A percentile compares a stretch with the other conserved stretches of the same genome.
Conservation (phyloP, 2,797 vertebrate genomes). For the Acanthurus leucopareius region DNA sequence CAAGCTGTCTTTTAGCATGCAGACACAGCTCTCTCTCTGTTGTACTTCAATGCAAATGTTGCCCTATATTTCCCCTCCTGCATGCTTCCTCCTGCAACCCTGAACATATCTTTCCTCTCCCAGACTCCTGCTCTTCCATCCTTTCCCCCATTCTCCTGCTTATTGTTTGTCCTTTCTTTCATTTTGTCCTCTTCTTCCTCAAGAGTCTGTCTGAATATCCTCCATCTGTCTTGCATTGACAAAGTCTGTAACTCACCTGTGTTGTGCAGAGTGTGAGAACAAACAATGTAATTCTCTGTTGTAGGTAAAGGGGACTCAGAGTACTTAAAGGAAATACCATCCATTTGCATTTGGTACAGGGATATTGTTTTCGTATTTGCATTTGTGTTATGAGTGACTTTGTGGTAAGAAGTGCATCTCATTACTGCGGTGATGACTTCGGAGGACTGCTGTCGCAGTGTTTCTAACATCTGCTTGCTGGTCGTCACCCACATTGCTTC, state of each 20-base stretch:
- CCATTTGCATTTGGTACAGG: background rate
- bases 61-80: slow-evolving; percentile 60
- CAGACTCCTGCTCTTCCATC: background rate
- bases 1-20: slow-evolving; percentile 59
- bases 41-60: slow-evolving; percentile 73
- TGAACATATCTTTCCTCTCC: slow-evolving; percentile 15
- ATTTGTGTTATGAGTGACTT: slow-evolving; percentile 1
- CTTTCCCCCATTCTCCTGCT: slow-evolving; percentile 2
- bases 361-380: background rate
- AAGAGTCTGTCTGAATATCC: slow-evolving; percentile 1
- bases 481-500: slow-evolving; percentile 10
- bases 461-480: slow-evolving; percentile 3
- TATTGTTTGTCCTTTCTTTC: slow-evolving; percentile 29
- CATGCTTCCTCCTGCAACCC: slow-evolving; percentile 27
- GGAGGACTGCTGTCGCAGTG: background rate
- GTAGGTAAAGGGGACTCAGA: background rate
- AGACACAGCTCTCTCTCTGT: slow-evolving; percentile 36
- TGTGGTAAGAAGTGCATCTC: slow-evolving; percentile 8
- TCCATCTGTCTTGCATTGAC: slow-evolving; percentile 6
- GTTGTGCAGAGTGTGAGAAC: background rate
- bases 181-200: slow-evolving; percentile 19
- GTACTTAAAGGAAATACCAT: background rate
- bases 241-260: slow-evolving; percentile 9
- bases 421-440: background rate
- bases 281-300: background rate